A percentile compares a stretch with the other conserved stretches of the same genome.
phyloP scores from a whole-genome alignment of 1,140 invertebrate genomes.

The Cecropterus lyciades region DNA sequence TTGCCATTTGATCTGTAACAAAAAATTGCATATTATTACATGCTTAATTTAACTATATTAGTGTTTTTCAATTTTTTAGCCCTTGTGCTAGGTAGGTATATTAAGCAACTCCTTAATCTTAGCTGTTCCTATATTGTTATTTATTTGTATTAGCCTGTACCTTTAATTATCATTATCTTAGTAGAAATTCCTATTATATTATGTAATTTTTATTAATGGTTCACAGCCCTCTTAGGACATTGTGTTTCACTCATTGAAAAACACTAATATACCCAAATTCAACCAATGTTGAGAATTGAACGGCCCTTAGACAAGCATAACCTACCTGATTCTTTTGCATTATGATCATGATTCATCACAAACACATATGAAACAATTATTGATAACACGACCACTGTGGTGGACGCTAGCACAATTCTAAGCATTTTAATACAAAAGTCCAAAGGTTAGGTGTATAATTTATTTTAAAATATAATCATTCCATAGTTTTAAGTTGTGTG shows the following conservation, averaged over 20 bases:
- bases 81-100: no score
- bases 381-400: slow-evolving; percentile 49
- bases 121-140: no score
- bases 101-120: no score
- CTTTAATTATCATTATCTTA: no score
- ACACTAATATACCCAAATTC: not conserved
- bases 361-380: slow-evolving; percentile 51
- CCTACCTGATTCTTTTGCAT: slow-evolving; percentile 53
- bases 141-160: no score
- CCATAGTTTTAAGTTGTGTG: not conserved
- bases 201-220: no score
- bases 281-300: not conserved
- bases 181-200: no score
- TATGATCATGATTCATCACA: slow-evolving; percentile 41
- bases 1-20: slow-evolving; percentile 61
- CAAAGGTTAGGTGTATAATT: slow-evolving; percentile 45
- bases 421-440: slow-evolving; percentile 42
- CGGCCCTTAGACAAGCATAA: slow-evolving; percentile 9
- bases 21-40: slow-evolving; percentile 7
- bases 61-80: no score
- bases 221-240: no score
- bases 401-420: slow-evolving; percentile 38
- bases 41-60: no score
- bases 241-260: no score
- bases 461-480: slow-evolving; percentile 18